Evolutionary conservation across 2,113 vertebrate genomes (phyloP), one percentile per base, ranked within the genome.

Genomic region (Hepsetus odoe): DNA sequence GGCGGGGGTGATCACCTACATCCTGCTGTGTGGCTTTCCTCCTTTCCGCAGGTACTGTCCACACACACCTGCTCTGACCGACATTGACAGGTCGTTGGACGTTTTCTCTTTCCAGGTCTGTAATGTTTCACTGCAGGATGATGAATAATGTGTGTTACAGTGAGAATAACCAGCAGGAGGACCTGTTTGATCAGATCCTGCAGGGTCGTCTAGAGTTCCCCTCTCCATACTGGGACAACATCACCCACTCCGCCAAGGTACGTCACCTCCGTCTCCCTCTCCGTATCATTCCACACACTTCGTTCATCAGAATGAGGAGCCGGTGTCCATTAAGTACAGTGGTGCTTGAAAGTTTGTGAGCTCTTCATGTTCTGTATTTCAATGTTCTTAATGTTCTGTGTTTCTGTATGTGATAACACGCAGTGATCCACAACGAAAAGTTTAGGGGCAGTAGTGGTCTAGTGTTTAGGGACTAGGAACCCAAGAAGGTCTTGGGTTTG

Each of bases 151-250:
- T 81, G 20, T 53, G 12, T 79, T 79, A 30, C 80, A 99, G 98
- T 92, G 98, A 99, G 83, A 97, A 93, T 85, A 97, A 98, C 80
- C 91, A 93, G 46, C 98, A 99, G 81, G 98, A 99, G 87, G 98
- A 98, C 77, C 93, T 99, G 86, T 99, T 99, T 70, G 96, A 98
- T 84, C 97, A 99, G 91, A 99, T 99, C 85, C 91, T 99, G 46
- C 88, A 92, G 44, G 98, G 98, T 14, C 94, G 88, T 68, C 89
- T 99, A 83, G 96, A 98, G 81, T 99, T 96, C 77, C 97, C 97
- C 26, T 94, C 96, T 72, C 97, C 98, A 18, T 99, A 98, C 88
- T 99, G 98, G 98, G 97, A 99, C 90, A 96, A 95, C 88, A 96
- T 99, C 89, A 96, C 94, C 0, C 93, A 96, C 79, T 94, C 94